A percentile compares a stretch with the other conserved stretches of the same genome.
Evolutionary conservation across 2,888 invertebrate species (phyloP).

Genomic region (Galerucella pusilla): DNA sequence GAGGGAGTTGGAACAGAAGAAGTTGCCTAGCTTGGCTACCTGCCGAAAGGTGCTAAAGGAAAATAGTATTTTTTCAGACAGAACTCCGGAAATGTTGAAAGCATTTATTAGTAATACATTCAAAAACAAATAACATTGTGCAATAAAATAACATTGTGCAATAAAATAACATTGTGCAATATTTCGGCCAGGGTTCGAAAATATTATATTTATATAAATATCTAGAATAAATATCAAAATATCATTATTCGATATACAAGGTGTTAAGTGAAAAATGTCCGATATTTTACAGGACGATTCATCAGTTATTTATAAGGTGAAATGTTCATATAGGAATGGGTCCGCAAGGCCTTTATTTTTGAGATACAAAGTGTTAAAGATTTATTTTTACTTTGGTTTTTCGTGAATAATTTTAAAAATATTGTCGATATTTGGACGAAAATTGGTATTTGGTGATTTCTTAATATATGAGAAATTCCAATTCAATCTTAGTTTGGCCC

Average conservation of each 20-base stretch:
- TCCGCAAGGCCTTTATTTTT: constrained; percentile 15
- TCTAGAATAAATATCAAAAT: neutral
- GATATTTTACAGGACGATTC: constrained; percentile 7
- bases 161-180: neutral
- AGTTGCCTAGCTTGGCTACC: constrained; percentile 11
- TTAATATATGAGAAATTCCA: neutral
- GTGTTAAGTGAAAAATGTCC: neutral
- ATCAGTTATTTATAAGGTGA: neutral
- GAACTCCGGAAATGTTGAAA: constrained; percentile 23
- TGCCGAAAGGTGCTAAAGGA: constrained; percentile 16
- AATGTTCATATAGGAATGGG: constrained; percentile 10
- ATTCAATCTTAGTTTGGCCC: neutral
- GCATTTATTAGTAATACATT: constrained; percentile 24
- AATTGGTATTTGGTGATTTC: neutral
- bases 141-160: no score
- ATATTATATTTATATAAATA: neutral
- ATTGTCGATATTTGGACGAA: neutral
- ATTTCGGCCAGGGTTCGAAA: neutral
- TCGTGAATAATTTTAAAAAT: constrained; percentile 7
- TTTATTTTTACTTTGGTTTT: constrained; percentile 18
- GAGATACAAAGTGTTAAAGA: neutral
- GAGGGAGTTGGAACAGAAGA: constrained; percentile 8
- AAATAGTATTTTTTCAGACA: constrained; percentile 16
- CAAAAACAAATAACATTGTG: constrained; percentile 20
- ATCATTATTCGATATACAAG: neutral